Conservation (phyloP, 2,797 vertebrate species). For the Mormyrops attenuatus region DNA sequence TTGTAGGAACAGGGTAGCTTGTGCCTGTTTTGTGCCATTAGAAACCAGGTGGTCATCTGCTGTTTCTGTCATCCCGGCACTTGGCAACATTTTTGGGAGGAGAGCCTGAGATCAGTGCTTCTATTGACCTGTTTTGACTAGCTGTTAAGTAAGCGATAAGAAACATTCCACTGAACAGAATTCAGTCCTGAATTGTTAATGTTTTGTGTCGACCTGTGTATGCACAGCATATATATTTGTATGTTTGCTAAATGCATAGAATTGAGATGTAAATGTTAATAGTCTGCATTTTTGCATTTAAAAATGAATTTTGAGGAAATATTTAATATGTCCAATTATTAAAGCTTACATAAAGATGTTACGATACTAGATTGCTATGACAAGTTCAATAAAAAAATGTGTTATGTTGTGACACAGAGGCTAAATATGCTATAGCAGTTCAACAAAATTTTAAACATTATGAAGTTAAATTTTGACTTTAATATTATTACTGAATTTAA, state of each 20-base stretch:
- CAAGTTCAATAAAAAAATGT: not conserved
- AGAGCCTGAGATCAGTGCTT: not conserved
- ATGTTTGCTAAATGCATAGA: not conserved
- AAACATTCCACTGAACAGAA: not conserved
- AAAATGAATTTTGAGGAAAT: not conserved
- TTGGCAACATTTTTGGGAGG: not conserved
- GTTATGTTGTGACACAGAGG: not conserved
- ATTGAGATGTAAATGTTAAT: not conserved
- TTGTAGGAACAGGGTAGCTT: not conserved
- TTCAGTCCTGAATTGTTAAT: not conserved
- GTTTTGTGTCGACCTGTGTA: not conserved
- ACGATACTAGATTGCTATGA: not conserved
- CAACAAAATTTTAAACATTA: not conserved
- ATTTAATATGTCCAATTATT: not conserved
- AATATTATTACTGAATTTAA: not conserved
- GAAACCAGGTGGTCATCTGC: not conserved
- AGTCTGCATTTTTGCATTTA: not conserved
- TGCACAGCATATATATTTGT: not conserved
- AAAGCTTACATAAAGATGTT: not conserved
- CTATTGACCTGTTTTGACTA: not conserved
- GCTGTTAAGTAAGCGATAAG: not conserved
- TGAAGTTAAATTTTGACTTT: not conserved
- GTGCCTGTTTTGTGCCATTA: not conserved
- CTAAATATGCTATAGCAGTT: not conserved
- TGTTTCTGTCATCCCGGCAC: not conserved